Percentiles rank a stretch among this genome's conserved stretches.
Evolutionary conservation across 2,888 invertebrate genomes (phyloP).

Genomic region (Sinodicranocentrus sp.): DNA sequence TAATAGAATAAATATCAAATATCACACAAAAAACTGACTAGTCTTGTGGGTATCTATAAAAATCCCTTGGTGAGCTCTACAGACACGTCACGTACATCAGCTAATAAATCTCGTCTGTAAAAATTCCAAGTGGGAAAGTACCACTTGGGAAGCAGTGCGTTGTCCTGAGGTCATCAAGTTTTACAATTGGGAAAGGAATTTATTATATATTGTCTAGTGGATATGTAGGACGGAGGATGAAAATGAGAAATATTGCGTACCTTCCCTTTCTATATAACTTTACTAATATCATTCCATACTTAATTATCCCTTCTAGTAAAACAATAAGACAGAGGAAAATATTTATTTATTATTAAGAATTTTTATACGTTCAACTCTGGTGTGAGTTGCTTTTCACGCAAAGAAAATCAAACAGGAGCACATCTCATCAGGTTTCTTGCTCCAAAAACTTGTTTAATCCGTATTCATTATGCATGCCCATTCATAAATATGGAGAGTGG

Average conservation of each 20-base stretch:
- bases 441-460: conserved; percentile 48
- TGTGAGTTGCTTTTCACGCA: too few relatives aligned
- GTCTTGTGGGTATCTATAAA: background rate
- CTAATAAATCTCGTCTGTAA: background rate
- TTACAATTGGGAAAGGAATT: too few relatives aligned
- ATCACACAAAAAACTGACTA: background rate
- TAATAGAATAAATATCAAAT: background rate
- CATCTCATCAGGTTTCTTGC: background rate
- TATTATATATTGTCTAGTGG: too few relatives aligned
- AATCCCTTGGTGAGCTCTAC: background rate
- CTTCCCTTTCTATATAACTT: too few relatives aligned
- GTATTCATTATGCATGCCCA: conserved; percentile 57
- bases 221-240: background rate
- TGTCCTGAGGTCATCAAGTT: too few relatives aligned
- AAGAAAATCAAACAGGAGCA: conserved; percentile 20
- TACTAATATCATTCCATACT: too few relatives aligned
- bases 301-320: too few relatives aligned
- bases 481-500: conserved; percentile 49
- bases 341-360: background rate
- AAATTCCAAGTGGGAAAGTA: too few relatives aligned
- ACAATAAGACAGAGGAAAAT: too few relatives aligned
- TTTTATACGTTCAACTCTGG: too few relatives aligned
- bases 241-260: too few relatives aligned
- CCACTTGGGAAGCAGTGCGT: too few relatives aligned
- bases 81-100: background rate